Percentiles rank a stretch among this genome's conserved stretches.
phyloP scores from a whole-genome alignment of 2,797 vertebrate species.

The Enteromius fasciolatus region DNA sequence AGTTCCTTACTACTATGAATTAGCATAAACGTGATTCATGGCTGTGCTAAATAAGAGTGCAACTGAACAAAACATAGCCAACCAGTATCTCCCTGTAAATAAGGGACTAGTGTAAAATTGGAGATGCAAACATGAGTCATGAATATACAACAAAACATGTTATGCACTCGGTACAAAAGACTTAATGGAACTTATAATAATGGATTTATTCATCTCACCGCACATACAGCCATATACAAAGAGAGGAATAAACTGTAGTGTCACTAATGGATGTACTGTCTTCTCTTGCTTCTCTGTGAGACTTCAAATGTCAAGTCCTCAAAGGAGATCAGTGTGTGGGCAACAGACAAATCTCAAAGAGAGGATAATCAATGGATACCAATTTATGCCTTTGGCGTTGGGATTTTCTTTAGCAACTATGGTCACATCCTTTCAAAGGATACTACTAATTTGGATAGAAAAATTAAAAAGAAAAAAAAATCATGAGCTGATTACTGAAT shows the following conservation, averaged over 20 bases:
- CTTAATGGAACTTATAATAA: conserved; percentile 34
- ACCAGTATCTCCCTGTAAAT: not conserved
- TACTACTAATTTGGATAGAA: not conserved
- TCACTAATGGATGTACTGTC: conserved; percentile 41
- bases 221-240: conserved; percentile 1
- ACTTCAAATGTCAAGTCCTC: conserved; percentile 49
- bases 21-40: not conserved
- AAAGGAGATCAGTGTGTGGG: conserved; percentile 31
- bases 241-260: conserved; percentile 26
- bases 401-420: conserved; percentile 17
- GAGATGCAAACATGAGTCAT: conserved; percentile 20
- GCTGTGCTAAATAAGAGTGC: not conserved
- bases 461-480: conserved; percentile 6
- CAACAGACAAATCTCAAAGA: conserved; percentile 35
- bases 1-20: not conserved
- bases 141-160: conserved; percentile 30
- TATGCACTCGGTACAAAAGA: conserved; percentile 5
- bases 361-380: conserved; percentile 29
- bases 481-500: conserved; percentile 40
- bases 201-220: conserved; percentile 16
- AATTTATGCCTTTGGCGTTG: conserved; percentile 6
- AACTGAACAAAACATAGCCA: not conserved
- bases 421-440: conserved; percentile 4
- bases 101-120: not conserved
- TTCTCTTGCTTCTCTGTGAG: conserved; percentile 16